A percentile compares a stretch with the other conserved stretches of the same genome.
Evolutionary conservation across 2,888 invertebrate genomes (phyloP).

Genomic region (Platypus cylindrus): DNA sequence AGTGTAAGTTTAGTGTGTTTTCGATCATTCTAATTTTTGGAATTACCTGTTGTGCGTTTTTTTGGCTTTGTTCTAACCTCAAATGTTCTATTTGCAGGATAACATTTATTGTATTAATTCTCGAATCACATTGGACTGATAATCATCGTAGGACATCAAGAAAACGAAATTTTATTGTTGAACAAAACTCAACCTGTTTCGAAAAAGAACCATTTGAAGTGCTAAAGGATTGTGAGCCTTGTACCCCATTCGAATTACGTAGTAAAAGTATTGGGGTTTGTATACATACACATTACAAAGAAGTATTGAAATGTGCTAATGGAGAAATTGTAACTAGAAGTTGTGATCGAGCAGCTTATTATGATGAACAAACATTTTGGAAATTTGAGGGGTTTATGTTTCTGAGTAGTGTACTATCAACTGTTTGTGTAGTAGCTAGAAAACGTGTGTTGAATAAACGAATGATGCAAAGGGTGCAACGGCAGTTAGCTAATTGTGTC

Average conservation of each 20-base stretch:
- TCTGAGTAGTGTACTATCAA: constrained; percentile 50
- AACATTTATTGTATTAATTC: constrained; percentile 66
- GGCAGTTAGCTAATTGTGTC: constrained; percentile 55
- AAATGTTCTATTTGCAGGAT: constrained; percentile 43
- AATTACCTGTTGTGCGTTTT: too few species aligned
- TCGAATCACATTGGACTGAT: constrained; percentile 65
- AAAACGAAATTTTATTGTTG: constrained; percentile 53
- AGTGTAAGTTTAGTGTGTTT: too few species aligned
- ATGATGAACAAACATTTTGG: constrained; percentile 76
- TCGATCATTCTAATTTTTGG: too few species aligned
- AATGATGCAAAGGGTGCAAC: constrained; percentile 54
- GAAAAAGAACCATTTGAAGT: constrained; percentile 57
- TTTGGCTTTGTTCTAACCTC: constrained; percentile 14
- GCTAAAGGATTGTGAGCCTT: constrained; percentile 71
- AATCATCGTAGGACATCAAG: constrained; percentile 33
- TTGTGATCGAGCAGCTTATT: constrained; percentile 73
- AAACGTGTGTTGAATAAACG: constrained; percentile 53
- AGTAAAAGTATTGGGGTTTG: constrained; percentile 75
- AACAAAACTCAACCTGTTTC: constrained; percentile 71
- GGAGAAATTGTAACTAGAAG: constrained; percentile 73
- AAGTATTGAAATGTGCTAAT: constrained; percentile 65
- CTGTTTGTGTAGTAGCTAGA: constrained; percentile 49
- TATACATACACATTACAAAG: constrained; percentile 71
- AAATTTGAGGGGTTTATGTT: constrained; percentile 65
- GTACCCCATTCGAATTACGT: constrained; percentile 72